Evolutionary conservation across 2,113 vertebrate genomes (phyloP).

Genomic region (Cyanistes caeruleus): DNA sequence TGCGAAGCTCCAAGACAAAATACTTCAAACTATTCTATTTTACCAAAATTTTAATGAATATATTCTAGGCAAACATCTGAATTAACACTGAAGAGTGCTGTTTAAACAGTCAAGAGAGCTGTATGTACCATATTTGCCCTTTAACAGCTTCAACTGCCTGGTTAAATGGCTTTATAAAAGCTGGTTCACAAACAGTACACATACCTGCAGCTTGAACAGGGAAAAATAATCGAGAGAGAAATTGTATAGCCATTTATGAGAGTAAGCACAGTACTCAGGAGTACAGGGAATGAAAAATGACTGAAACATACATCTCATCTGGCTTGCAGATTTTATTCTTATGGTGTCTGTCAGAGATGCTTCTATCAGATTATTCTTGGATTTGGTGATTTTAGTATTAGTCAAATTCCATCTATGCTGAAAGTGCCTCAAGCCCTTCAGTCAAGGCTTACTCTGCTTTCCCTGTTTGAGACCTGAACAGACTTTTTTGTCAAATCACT

Average conservation of each 20-base stretch:
- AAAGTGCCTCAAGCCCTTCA: neutral
- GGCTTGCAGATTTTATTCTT: neutral
- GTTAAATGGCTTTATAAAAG: neutral
- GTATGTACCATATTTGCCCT: neutral
- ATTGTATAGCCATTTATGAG: neutral
- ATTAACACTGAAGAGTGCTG: neutral
- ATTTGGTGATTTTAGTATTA: neutral
- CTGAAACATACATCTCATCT: neutral
- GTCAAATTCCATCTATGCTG: neutral
- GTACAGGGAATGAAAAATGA: neutral
- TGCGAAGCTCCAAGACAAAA: neutral
- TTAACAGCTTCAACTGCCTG: neutral
- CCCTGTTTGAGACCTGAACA: neutral
- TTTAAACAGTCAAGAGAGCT: neutral
- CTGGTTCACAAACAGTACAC: neutral
- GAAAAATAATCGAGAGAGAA: neutral
- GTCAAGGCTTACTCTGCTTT: neutral
- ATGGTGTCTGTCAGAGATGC: neutral
- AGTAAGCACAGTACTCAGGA: neutral
- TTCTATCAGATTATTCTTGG: neutral
- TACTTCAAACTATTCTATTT: neutral
- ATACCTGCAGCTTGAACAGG: neutral
- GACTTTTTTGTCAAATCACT: neutral
- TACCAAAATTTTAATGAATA: neutral
- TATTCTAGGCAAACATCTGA: neutral